Conservation (phyloP, 2,113 vertebrate genomes). For the Scomber japonicus region DNA sequence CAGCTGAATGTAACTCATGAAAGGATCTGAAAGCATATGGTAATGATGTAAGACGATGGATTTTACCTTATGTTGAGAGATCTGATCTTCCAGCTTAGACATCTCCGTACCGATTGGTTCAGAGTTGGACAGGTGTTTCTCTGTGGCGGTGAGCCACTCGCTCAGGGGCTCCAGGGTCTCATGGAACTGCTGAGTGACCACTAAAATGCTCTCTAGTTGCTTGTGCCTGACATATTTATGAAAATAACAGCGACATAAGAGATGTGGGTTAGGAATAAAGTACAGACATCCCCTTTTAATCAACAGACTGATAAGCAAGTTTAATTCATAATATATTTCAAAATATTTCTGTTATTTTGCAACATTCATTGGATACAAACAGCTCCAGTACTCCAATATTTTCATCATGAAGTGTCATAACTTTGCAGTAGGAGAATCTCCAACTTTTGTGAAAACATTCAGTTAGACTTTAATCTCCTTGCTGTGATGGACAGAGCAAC, state of each 20-base stretch:
- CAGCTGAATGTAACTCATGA: slow-evolving; percentile 16
- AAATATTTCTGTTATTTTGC: background rate
- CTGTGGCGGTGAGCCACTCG: slow-evolving; percentile 91
- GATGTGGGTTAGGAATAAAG: background rate
- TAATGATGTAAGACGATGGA: background rate
- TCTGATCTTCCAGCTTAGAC: slow-evolving; percentile 92
- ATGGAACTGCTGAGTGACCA: slow-evolving; percentile 95
- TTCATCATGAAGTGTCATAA: too few relatives aligned
- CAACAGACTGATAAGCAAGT: background rate
- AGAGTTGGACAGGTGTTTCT: slow-evolving; percentile 92
- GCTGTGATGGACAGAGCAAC: too few relatives aligned
- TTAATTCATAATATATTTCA: background rate
- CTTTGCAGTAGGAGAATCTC: too few relatives aligned
- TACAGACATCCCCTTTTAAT: background rate
- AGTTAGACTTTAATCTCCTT: too few relatives aligned
- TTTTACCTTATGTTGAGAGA: slow-evolving; percentile 92
- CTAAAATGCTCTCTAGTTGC: slow-evolving; percentile 93
- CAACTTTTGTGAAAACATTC: too few relatives aligned
- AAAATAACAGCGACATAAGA: background rate
- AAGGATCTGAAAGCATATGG: slow-evolving; percentile 1
- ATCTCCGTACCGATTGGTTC: slow-evolving; percentile 95
- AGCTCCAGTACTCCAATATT: background rate
- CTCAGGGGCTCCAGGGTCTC: slow-evolving; percentile 93
- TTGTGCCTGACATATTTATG: slow-evolving; percentile 85
- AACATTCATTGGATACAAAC: background rate